phyloP scores from a whole-genome alignment of 2,113 vertebrate species.

The Poicephalus gulielmi region DNA sequence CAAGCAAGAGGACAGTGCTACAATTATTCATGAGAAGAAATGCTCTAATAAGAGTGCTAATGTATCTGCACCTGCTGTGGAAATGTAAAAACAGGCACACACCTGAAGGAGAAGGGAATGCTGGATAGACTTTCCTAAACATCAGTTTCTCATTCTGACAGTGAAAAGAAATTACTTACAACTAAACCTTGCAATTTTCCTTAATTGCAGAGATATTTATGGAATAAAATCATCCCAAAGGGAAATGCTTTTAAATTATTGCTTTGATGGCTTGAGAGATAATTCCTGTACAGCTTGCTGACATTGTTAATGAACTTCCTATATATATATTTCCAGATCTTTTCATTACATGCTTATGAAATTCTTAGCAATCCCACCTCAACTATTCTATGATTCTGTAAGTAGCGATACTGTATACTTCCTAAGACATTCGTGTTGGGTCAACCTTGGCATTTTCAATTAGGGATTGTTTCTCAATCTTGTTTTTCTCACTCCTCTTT shows the following conservation, averaged over 20 bases:
- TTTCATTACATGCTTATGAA: neutral
- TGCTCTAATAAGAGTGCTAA: neutral
- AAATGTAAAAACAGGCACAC: neutral
- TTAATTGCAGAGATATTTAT: neutral
- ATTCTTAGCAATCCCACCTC: neutral
- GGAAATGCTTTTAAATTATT: neutral
- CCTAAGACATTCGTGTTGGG: fast-evolving
- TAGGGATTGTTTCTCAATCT: neutral
- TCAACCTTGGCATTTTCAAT: neutral
- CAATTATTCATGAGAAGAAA: neutral
- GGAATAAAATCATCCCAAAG: neutral
- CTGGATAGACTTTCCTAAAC: neutral
- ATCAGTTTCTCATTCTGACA: neutral
- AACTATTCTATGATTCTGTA: neutral
- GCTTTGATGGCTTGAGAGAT: neutral
- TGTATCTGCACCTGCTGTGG: neutral
- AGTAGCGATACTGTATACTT: neutral
- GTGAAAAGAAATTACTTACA: neutral
- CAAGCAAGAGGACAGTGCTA: neutral
- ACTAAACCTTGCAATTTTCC: neutral
- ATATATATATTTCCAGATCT: neutral
- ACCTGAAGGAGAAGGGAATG: neutral
- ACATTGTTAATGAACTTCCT: neutral
- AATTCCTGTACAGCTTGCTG: neutral
- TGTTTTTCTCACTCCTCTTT: neutral